phyloP scores from a whole-genome alignment of 2,797 vertebrate species.

The Scarus forsteni region DNA sequence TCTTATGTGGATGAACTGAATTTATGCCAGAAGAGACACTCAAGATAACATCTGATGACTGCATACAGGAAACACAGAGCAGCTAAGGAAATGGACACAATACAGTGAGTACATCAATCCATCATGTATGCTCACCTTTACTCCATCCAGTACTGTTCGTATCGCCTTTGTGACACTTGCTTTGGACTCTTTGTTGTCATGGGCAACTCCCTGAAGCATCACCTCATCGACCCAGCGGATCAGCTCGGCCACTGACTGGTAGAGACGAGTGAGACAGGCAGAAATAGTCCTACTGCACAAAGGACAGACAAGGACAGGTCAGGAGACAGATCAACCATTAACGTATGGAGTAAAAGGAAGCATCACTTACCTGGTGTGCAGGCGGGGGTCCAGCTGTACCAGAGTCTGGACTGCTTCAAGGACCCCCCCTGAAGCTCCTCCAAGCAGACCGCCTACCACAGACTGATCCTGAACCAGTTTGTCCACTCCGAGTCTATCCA shows the following conservation, averaged over 20 bases:
- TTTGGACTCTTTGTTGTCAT: constrained; percentile 88
- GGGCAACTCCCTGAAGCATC: constrained; percentile 89
- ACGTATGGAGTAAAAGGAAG: not conserved
- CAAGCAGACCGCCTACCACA: constrained; percentile 88
- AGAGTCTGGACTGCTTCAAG: constrained; percentile 91
- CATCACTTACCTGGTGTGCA: constrained; percentile 87
- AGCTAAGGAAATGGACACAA: not conserved
- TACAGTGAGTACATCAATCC: not conserved
- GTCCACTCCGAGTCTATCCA: constrained; percentile 93
- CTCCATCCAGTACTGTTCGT: constrained; percentile 90
- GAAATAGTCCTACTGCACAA: constrained; percentile 86
- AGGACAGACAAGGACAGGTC: constrained; percentile 11
- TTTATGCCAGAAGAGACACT: no score
- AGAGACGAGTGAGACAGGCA: constrained; percentile 89
- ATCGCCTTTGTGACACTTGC: constrained; percentile 88
- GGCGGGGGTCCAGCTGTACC: constrained; percentile 87
- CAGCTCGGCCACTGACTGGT: constrained; percentile 92
- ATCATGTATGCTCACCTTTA: constrained; percentile 85
- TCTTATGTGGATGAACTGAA: no score
- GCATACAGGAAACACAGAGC: no score
- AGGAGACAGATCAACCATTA: not conserved
- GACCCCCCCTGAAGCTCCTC: constrained; percentile 91
- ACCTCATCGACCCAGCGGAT: constrained; percentile 94
- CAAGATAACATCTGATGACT: no score
- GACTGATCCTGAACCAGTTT: constrained; percentile 90